Conservation (phyloP, 2,888 invertebrate genomes). For the Rhaphigaster nebulosa region DNA sequence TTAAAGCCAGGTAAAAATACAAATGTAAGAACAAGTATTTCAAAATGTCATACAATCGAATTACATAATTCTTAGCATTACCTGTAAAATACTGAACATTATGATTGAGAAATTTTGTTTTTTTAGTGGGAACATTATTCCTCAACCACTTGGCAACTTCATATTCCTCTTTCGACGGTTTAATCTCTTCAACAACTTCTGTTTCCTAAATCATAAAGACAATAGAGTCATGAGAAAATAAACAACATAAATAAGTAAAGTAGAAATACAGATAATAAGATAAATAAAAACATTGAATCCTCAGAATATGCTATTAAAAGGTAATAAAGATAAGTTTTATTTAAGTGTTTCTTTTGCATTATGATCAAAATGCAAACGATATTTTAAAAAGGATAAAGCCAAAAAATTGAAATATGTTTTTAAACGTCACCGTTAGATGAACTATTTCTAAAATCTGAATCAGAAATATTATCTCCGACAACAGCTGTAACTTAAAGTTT, state of each 20-base stretch:
- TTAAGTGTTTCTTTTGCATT: background rate
- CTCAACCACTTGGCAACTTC: conserved; percentile 94
- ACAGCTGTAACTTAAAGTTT: background rate
- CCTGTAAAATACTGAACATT: conserved; percentile 97
- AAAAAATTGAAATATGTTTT: conserved; percentile 47
- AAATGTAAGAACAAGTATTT: background rate
- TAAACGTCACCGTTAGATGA: conserved; percentile 55
- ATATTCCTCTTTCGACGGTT: conserved; percentile 92
- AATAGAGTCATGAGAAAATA: background rate
- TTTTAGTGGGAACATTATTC: conserved; percentile 93
- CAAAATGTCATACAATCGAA: background rate
- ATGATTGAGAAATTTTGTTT: conserved; percentile 95
- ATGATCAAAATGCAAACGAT: background rate
- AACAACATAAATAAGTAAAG: conserved; percentile 52
- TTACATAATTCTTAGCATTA: conserved; percentile 66
- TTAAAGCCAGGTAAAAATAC: conserved; percentile 67
- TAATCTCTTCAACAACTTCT: conserved; percentile 74
- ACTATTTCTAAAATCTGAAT: conserved; percentile 49
- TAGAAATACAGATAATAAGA: background rate
- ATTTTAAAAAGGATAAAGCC: background rate
- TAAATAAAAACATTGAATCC: background rate
- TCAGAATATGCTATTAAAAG: background rate
- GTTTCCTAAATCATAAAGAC: conserved; percentile 67
- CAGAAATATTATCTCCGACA: background rate
- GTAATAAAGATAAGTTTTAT: background rate